phyloP scores from a whole-genome alignment of 2,113 vertebrate genomes.

The Tragelaphus buxtoni region DNA sequence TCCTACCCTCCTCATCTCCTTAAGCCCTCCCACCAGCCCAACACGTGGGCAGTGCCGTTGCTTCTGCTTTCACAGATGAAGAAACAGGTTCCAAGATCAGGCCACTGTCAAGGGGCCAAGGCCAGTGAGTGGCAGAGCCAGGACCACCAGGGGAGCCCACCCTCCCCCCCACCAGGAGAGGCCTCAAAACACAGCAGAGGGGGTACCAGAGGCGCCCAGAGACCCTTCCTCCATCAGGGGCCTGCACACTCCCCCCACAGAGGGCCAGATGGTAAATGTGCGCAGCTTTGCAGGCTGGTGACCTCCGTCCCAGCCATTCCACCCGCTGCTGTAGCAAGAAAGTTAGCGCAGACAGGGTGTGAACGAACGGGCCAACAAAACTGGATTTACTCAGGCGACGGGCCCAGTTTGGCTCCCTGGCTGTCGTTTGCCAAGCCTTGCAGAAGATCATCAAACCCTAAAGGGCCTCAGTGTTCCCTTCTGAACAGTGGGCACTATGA shows the following conservation, averaged over 20 bases:
- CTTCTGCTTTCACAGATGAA: neutral
- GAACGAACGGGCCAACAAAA: fast-evolving
- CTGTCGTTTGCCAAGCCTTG: neutral
- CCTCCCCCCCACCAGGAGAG: fast-evolving
- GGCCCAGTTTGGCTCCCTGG: neutral
- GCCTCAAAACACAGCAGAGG: neutral
- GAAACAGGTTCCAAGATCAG: neutral
- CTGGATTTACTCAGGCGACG: neutral
- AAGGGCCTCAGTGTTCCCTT: neutral
- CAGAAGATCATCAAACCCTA: neutral
- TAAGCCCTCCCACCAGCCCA: neutral
- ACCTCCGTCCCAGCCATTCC: fast-evolving
- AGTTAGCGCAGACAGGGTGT: fast-evolving
- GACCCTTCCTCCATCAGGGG: neutral
- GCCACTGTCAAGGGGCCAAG: fast-evolving
- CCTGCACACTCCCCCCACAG: neutral
- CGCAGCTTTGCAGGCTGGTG: neutral
- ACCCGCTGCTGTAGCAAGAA: fast-evolving
- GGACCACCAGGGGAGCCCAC: neutral
- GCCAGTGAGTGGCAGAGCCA: neutral
- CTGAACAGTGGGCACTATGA: neutral
- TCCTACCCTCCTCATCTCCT: fast-evolving
- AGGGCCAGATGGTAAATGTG: fast-evolving
- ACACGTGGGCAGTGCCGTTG: fast-evolving
- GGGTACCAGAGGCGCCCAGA: neutral